Evolutionary conservation across 2,888 invertebrate species (phyloP), one percentile per base, ranked within the genome.

Genomic region (Schrankia costaestrigalis): DNA sequence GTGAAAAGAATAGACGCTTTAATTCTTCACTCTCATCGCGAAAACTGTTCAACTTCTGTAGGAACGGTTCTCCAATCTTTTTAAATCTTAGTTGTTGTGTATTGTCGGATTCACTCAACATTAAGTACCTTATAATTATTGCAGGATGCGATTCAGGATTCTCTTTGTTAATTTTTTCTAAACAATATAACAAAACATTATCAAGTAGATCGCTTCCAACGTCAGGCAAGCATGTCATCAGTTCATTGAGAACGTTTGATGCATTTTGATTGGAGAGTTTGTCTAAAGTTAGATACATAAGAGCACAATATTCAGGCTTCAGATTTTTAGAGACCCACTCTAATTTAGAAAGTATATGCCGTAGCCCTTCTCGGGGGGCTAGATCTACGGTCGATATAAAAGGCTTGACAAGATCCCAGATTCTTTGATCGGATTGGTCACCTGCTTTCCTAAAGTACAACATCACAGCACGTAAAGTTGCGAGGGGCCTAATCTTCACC

Each of bases 391-490:
- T 48, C n/a, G 32, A 15, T 3, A 81, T 45, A 0, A 68, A 14
- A 1, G 59, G 49, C 39, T 71, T 71, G 5, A 74, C 37, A 4
- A 57, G 46, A n/a, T 58, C 37, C 79, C 78, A 81, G n/a, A 78
- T 37, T 17, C 35, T 27, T 8, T 11, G 23, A 29, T 74, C 59
- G 1, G 60, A 46, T 0, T 18, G 19, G 11, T 56, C 43, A 2
- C 56, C 46, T 1, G 15, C 35, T 0, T 44, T 40, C 1, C 52
- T 37, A 24, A 63, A 58, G 26, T 70, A 58, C 2, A 47, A 26
- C 1, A 75, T 32, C 0, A 65, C 69, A 2, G 56, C 43, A 37
- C 62, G 68, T 1, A 82, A 11, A 0, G 67, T 66, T 3, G 55
- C 56, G 1, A 43, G 46, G 0, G 78, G 77, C 13, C 62, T 58